Conservation (phyloP, 2,113 vertebrate genomes). For the Ailurus styani region DNA sequence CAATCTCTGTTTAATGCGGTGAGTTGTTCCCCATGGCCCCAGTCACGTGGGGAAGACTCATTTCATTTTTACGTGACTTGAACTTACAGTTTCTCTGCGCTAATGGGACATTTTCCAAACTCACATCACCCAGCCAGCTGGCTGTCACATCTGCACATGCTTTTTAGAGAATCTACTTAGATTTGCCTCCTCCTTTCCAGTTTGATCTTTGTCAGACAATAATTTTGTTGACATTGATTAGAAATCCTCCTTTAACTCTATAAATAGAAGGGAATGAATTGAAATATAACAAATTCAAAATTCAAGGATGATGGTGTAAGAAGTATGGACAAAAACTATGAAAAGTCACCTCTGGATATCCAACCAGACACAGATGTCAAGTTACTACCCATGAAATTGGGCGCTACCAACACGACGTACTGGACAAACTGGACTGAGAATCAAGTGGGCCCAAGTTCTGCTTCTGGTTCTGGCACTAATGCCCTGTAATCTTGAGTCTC, state of each 20-base stretch:
- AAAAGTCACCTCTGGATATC: not conserved
- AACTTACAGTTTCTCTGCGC: not conserved
- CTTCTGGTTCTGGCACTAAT: not conserved
- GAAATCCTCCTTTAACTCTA: not conserved
- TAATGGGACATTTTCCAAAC: constrained; percentile 7
- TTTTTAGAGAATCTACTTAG: not conserved
- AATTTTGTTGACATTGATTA: constrained; percentile 18
- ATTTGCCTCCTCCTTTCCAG: not conserved
- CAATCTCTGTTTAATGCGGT: not conserved
- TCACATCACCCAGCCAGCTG: not conserved
- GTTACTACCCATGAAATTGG: not conserved
- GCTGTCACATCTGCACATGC: not conserved
- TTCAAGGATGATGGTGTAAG: not conserved
- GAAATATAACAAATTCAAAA: not conserved
- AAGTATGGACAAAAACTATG: not conserved
- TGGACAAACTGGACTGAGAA: not conserved
- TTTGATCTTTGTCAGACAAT: not conserved
- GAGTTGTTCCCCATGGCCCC: not conserved
- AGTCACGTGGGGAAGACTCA: constrained; percentile 48
- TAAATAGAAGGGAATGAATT: not conserved
- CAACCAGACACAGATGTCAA: not conserved
- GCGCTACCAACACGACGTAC: fast-evolving
- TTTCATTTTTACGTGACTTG: constrained; percentile 50
- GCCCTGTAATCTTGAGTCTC: not conserved
- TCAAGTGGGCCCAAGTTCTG: not conserved